phyloP scores from a whole-genome alignment of 2,888 invertebrate genomes.

The Drosophila diplacantha region DNA sequence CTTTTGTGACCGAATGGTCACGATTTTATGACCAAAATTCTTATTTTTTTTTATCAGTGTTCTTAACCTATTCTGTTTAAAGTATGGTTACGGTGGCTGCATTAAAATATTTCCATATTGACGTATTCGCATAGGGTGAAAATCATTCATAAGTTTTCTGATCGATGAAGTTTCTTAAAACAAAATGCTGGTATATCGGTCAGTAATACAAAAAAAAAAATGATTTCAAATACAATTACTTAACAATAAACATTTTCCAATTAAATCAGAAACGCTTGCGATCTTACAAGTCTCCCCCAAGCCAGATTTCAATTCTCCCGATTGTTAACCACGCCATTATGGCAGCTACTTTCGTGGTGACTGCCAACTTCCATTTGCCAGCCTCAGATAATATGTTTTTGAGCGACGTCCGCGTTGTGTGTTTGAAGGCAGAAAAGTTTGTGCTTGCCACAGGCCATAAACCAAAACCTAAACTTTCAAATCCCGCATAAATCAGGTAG shows the following conservation, averaged over 20 bases:
- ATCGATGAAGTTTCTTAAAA: not conserved
- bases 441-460: conserved; percentile 50
- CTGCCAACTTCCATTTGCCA: conserved; percentile 12
- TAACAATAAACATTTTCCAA: not conserved
- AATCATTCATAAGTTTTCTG: not conserved
- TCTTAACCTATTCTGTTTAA: not conserved
- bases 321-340: conserved; percentile 8
- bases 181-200: too few relatives aligned
- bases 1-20: too few relatives aligned
- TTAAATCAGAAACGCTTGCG: too few relatives aligned
- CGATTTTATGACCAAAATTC: too few relatives aligned
- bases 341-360: not conserved
- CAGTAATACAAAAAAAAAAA: too few relatives aligned
- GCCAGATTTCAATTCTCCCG: not conserved
- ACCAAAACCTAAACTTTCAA: conserved; percentile 54
- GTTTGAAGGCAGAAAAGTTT: conserved; percentile 39
- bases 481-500: conserved; percentile 37
- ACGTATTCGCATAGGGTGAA: not conserved
- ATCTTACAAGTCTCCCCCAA: not conserved
- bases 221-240: not conserved
- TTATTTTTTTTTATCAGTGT: too few relatives aligned
- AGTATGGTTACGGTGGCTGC: not conserved
- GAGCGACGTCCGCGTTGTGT: conserved; percentile 12
- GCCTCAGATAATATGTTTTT: conserved; percentile 21
- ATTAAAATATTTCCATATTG: too few relatives aligned